Evolutionary conservation across 2,888 invertebrate species (phyloP), one percentile per base, ranked within the genome.

Genomic region (Drosophila meridionalis): DNA sequence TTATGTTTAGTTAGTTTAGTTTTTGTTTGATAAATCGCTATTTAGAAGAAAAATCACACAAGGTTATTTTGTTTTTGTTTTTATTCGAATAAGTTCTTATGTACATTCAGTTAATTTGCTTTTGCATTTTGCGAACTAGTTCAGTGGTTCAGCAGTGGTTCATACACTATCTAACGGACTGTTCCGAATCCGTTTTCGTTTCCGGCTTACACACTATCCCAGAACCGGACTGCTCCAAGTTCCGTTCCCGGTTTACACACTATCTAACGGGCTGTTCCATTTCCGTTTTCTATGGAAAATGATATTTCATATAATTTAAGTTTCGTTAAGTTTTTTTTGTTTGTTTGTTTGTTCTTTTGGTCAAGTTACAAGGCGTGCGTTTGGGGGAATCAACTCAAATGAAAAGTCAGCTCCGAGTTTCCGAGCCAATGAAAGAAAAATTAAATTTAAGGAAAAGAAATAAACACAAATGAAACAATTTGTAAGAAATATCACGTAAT

Each of bases 401-500:
- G 43, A 40, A 58, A 43, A 43, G 12, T 28, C 50, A n/a, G 34
- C 69, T 40, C 47, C 47, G 11, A 30, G 53, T 36, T 32, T 52
- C 8, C 45, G 43, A 34, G 38, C 36, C 45, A 34, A 61, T 40
- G 0, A 2, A 32, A 58, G 34, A n/a, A 43, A 64, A 36, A 12
- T 9, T 38, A 55, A 47, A 20, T 20, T 14, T 40, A 6, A 2
- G 32, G 38, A 47, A 61, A 30, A 20, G 26, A 67, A 71, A 14
- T 4, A 2, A 28, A 56, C 26, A 58, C 36, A 72, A 90, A 69
- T 76, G 65, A 89, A 81, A 88, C 77, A 76, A 89, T 76, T 73
- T 87, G 75, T 82, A 89, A 82, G 89, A 90, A 90, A 80, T 86
- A 86, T 86, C 90, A 90, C 89, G 86, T 89, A 90, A 90, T 86